A percentile compares a stretch with the other conserved stretches of the same genome.
These are phyloP conservation scores for Periophthalmus modestus DNA, from an alignment of 2,113 vertebrate species.

Conservation along the genomic window DNA sequence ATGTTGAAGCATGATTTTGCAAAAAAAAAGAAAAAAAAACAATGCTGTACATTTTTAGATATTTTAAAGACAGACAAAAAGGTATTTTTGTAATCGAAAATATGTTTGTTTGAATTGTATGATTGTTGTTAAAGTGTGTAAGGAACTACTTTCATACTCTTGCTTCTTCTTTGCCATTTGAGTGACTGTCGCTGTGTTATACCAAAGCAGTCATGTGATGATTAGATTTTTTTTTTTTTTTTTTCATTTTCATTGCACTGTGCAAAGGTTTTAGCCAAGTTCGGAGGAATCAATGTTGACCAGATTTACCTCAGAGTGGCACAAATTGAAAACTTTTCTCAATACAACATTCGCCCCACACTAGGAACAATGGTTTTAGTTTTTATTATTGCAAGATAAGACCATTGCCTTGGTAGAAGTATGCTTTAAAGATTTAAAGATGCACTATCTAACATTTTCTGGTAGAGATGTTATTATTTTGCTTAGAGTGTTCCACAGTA, in stretches of 20 bases:
- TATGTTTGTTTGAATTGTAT: slow-evolving; percentile 67
- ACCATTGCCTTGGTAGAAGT: not conserved
- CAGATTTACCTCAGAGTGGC: not conserved
- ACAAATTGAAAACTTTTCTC: not conserved
- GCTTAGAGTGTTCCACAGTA: too few species aligned
- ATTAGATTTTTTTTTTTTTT: slow-evolving; percentile 28
- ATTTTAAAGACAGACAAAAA: slow-evolving; percentile 78
- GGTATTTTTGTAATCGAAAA: slow-evolving; percentile 81
- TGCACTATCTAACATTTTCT: too few species aligned
- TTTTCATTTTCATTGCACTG: slow-evolving; percentile 10
- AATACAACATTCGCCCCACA: not conserved
- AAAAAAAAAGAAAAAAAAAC: slow-evolving; percentile 53
- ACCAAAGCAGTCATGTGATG: slow-evolving; percentile 58
- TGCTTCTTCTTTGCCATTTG: slow-evolving; percentile 36
- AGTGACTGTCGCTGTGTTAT: slow-evolving; percentile 40
- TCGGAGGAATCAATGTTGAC: not conserved
- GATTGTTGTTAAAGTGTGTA: slow-evolving; percentile 55
- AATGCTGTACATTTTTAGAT: slow-evolving; percentile 81
- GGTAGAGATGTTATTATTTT: too few species aligned
- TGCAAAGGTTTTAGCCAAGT: not conserved
- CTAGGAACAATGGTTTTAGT: not conserved
- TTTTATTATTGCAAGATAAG: not conserved
- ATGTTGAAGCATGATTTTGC: slow-evolving; percentile 76
- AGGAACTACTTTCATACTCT: slow-evolving; percentile 41
- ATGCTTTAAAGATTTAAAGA: not conserved